These are phyloP conservation scores for Hypocryptadius cinnamomeus DNA, from an alignment of 2,113 vertebrate species.

Conservation along the genomic window DNA sequence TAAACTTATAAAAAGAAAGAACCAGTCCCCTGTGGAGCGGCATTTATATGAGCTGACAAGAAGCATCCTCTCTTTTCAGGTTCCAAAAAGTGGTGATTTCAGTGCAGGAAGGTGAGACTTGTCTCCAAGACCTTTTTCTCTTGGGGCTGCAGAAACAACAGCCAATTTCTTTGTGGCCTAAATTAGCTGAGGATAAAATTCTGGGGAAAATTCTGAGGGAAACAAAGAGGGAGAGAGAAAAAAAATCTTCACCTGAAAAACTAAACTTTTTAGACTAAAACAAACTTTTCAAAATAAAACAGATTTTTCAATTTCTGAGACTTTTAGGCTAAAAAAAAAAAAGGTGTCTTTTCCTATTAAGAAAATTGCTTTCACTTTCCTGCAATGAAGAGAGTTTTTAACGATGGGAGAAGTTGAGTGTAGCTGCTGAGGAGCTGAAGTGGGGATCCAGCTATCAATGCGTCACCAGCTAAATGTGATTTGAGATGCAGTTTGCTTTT, in stretches of 20 bases:
- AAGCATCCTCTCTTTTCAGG: not conserved
- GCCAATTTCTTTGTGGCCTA: not conserved
- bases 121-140: not conserved
- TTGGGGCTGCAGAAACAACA: not conserved
- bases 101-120: not conserved
- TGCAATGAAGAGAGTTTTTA: not conserved
- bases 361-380: constrained; percentile 12
- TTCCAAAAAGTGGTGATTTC: not conserved
- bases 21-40: not conserved
- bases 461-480: constrained; percentile 21
- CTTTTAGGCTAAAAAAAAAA: not conserved
- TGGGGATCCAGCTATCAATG: not conserved
- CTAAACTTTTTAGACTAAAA: not conserved
- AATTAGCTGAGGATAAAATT: not conserved
- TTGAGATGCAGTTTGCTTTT: constrained; percentile 59
- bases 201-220: not conserved
- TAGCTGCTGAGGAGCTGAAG: constrained; percentile 12
- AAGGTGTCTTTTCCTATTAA: not conserved
- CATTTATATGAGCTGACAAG: not conserved
- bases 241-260: not conserved
- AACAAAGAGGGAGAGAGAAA: not conserved
- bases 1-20: not conserved
- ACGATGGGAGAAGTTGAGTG: not conserved
- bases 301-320: not conserved
- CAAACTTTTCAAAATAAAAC: not conserved